phyloP scores from a whole-genome alignment of 2,113 vertebrate genomes.

The Cyprinodon variegatus region DNA sequence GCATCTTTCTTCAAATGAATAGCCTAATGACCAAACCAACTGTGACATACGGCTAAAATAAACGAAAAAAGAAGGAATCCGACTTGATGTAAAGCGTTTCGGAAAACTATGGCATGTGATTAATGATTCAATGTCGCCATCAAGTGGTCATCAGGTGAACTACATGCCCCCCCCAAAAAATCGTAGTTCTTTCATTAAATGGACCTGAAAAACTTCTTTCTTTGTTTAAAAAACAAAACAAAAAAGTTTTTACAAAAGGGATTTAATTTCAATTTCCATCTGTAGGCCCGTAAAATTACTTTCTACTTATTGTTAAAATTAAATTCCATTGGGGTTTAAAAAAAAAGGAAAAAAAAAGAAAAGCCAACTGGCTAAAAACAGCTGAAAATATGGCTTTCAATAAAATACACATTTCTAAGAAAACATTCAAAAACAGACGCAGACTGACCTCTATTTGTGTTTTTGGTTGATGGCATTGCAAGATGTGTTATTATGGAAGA shows the following conservation, averaged over 20 bases:
- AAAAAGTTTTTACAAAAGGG: background rate
- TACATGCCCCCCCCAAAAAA: background rate
- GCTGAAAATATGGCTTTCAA: background rate
- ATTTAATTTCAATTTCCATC: background rate
- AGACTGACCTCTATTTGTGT: background rate
- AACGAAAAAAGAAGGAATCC: background rate
- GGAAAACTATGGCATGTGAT: background rate
- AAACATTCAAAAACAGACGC: background rate
- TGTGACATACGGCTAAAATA: background rate
- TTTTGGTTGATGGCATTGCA: background rate
- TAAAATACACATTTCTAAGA: background rate
- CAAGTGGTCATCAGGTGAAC: constrained; percentile 37
- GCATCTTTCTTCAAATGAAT: background rate
- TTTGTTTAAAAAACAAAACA: background rate
- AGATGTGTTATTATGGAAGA: too few species aligned
- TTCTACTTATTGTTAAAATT: background rate
- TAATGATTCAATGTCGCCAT: constrained; percentile 64
- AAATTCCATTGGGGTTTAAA: background rate
- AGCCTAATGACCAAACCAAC: background rate
- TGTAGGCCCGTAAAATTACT: background rate
- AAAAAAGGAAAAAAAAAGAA: too few species aligned
- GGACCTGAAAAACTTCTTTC: background rate
- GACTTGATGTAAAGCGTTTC: background rate
- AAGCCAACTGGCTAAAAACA: too few species aligned
- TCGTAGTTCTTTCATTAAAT: background rate